Base-by-base conservation (phyloP, 2,797 vertebrate genomes). In the Tapirus indicus region DNA sequence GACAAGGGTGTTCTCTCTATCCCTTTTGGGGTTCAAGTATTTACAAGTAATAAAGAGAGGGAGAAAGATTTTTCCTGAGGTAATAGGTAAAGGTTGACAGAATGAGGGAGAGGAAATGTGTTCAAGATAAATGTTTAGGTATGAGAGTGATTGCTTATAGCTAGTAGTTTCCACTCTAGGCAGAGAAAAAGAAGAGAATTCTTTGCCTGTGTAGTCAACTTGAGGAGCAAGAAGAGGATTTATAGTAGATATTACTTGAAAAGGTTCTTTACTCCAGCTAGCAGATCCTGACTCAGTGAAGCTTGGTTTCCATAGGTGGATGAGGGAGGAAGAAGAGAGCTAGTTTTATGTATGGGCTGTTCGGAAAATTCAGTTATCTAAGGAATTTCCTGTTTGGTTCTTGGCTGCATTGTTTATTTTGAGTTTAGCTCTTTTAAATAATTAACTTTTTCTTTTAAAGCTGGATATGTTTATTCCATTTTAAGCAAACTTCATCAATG, bases 351-450 rank as follows among this genome's bases (percentile, higher is more conserved):
- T 93, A 62, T 87, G 60, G 62, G 52, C 49, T 91, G 35, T 68
- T 95, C 35, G 54, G 79, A 69, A 95, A 87, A 74, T 88, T 92
- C 77, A 80, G 2, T 95, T 95, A 87, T 91, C 82, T 91, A 64
- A 95, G 54, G 87, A 83, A 95, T 87, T 95, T 95, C 82, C 60
- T 91, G 74, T 95, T 95, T 84, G 84, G 38, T 64, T 84, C 56
- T 74, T 86, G 66, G 29, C 44, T 47, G 29, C 23, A 78, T 93
- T 75, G 41, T 79, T 90, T 96, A 68, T 82, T 88, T 88, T 91
- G 27, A 93, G 23, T 82, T 60, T 89, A 83, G 68, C 56, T 91
- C 35, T 80, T 91, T 82, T 68, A 91, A 91, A 69, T 87, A 91
- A 66, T 52, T 91, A 75, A 54, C 52, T 60, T 78, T 82, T 84